Evolutionary conservation across 2,797 vertebrate species (phyloP), one percentile per base, ranked within the genome.

Genomic region (Sebastes oblongus): DNA sequence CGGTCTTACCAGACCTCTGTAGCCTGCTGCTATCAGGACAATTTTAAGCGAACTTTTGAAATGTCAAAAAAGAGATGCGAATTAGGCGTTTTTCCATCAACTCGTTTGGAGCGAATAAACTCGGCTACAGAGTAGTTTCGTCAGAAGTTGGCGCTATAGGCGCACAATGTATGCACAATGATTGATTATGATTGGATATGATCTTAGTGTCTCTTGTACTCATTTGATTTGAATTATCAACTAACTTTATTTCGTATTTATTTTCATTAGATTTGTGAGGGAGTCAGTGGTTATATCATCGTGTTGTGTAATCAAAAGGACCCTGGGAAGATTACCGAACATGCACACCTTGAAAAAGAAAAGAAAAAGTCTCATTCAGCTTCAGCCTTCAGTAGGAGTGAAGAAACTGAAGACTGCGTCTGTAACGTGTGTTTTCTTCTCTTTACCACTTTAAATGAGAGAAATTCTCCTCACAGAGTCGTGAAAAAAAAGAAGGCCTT

Each of bases 401-500:
- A 69, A 18, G 42, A 60, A 69, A 25, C 14, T 34, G 9, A 46
- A 56, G n/a, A 29, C 14, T 6, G 20, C 8, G 8, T 65, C 18
- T 62, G 59, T n/a, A 69, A 55, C 2, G 14, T 65, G 32, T 66
- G 9, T 52, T 67, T 67, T 36, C 4, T 79, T 50, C 25, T 56
- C 8, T 72, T 75, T 52, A 32, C 8, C 4, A 5, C 24, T 82
- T 78, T 30, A 24, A 90, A 79, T 78, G 22, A 78, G 5, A 67
- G 34, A 79, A 77, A 72, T 81, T 71, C 25, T 83, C 39, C 14
- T 32, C 9, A 2, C 68, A 5, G 24, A 13, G 22, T 59, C 3
- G 4, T 78, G 60, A 88, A 84, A 65, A 62, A 42, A 30, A 73
- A 12, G 24, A 18, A 14, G 56, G 55, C 83, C 88, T 82, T 84